Conservation (phyloP, 30 jellyfish, hydroid and myxozoan genomes). For the Phacellophora camtschatica region DNA sequence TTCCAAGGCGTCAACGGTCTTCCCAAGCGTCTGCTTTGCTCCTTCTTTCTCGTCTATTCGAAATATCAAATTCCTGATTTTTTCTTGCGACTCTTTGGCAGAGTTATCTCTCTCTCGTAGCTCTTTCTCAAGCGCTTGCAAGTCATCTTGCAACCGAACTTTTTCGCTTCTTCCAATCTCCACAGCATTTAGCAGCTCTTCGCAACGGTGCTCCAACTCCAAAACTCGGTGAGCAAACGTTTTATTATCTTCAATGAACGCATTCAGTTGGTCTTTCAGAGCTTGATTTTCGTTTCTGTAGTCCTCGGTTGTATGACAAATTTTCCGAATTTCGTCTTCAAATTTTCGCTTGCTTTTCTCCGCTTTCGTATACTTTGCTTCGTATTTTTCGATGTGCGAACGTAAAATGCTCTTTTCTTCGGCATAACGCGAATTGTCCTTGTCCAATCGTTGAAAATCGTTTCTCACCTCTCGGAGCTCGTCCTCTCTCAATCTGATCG, state of each 20-base stretch:
- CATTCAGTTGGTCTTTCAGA: constrained; percentile 63
- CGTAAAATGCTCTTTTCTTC: constrained; percentile 74
- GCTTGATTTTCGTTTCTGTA: constrained; percentile 38
- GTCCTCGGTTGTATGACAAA: constrained; percentile 16
- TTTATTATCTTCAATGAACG: constrained; percentile 78
- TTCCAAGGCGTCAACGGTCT: constrained; percentile 40
- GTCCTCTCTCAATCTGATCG: constrained; percentile 10
- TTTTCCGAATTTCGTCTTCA: constrained; percentile 55
- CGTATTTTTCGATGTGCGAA: constrained; percentile 53
- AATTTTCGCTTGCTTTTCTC: constrained; percentile 47
- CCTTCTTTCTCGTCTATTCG: constrained; percentile 50
- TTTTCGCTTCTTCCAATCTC: constrained; percentile 60
- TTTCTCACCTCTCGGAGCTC: constrained; percentile 46
- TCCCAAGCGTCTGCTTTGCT: constrained; percentile 37
- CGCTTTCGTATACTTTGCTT: constrained; percentile 31
- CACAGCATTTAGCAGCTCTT: constrained; percentile 50
- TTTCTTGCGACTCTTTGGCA: neutral
- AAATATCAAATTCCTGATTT: constrained; percentile 23
- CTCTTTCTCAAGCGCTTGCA: constrained; percentile 40
- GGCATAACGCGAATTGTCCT: constrained; percentile 13
- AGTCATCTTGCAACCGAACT: constrained; percentile 42
- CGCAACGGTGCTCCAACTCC: constrained; percentile 70
- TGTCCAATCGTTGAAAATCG: constrained; percentile 10
- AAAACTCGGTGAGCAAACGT: constrained; percentile 81
- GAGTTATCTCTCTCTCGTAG: constrained; percentile 22